phyloP scores from a whole-genome alignment of 2,888 invertebrate genomes.

The Vesta saturnalis region DNA sequence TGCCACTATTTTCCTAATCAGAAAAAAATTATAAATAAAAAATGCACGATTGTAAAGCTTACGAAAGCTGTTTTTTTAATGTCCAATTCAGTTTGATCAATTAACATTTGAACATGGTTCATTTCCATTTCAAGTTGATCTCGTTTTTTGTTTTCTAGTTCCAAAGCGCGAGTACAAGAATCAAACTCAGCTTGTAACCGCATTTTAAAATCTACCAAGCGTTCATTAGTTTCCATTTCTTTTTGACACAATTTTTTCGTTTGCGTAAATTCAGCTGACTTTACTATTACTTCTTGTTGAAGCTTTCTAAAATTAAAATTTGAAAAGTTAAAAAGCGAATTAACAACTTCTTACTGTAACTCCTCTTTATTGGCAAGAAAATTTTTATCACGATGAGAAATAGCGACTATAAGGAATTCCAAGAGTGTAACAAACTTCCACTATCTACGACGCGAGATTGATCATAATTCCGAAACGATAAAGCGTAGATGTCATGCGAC shows the following conservation, averaged over 20 bases:
- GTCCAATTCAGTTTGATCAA: constrained; percentile 72
- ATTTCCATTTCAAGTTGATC: constrained; percentile 66
- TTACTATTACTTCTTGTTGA: constrained; percentile 56
- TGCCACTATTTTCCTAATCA: constrained; percentile 45
- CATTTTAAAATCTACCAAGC: constrained; percentile 68
- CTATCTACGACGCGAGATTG: no score
- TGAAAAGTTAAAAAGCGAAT: not conserved
- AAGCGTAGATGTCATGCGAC: no score
- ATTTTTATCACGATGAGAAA: constrained; percentile 65
- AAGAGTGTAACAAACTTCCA: constrained; percentile 75
- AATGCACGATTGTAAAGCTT: constrained; percentile 20
- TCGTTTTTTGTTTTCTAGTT: constrained; percentile 66
- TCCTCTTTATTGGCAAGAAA: not conserved
- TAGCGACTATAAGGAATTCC: constrained; percentile 80
- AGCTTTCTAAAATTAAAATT: constrained; percentile 62
- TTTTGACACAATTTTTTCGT: constrained; percentile 72
- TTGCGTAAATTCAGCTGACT: constrained; percentile 66
- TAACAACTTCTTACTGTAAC: not conserved
- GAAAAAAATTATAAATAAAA: not conserved
- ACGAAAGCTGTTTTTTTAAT: constrained; percentile 64
- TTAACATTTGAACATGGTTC: constrained; percentile 65
- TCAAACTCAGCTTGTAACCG: constrained; percentile 68
- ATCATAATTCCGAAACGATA: no score
- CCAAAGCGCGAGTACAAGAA: constrained; percentile 61
- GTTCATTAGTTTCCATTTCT: constrained; percentile 75